These are phyloP conservation scores for Chalcis sispes DNA, from an alignment of 2,888 invertebrate genomes.

Conservation along the genomic window DNA sequence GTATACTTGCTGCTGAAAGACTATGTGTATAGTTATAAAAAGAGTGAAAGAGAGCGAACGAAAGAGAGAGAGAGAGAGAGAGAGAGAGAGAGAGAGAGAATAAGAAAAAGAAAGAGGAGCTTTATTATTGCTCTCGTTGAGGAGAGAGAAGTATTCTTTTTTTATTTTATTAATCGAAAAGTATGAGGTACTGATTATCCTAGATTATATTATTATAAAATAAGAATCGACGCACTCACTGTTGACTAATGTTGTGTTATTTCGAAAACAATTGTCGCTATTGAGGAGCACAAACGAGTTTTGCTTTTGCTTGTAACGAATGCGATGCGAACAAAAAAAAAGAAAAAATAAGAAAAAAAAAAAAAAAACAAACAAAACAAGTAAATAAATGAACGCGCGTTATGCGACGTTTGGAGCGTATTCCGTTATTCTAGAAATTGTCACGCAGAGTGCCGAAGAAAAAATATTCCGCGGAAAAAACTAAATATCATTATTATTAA, in stretches of 20 bases:
- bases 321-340: no score
- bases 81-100: neutral
- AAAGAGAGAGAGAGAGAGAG: neutral
- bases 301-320: conserved; percentile 6
- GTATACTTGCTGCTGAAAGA: conserved; percentile 8
- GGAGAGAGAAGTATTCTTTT: conserved; percentile 16
- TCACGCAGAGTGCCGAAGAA: no score
- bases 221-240: conserved; percentile 49
- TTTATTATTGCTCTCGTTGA: conserved; percentile 11
- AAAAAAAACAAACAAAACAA: neutral
- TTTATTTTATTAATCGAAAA: conserved; percentile 37
- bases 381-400: no score
- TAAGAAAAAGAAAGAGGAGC: neutral
- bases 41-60: no score
- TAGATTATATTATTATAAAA: conserved; percentile 26
- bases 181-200: conserved; percentile 38
- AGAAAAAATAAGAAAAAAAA: neutral
- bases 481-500: no score
- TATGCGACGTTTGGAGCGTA: no score
- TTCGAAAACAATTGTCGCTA: conserved; percentile 7
- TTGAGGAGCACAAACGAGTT: conserved; percentile 33
- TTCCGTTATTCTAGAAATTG: no score
- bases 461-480: no score
- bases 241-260: conserved; percentile 52
- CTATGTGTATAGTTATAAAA: neutral